Evolutionary conservation across 2,797 vertebrate species (phyloP).

Genomic region (Pteronotus mesoamericanus): DNA sequence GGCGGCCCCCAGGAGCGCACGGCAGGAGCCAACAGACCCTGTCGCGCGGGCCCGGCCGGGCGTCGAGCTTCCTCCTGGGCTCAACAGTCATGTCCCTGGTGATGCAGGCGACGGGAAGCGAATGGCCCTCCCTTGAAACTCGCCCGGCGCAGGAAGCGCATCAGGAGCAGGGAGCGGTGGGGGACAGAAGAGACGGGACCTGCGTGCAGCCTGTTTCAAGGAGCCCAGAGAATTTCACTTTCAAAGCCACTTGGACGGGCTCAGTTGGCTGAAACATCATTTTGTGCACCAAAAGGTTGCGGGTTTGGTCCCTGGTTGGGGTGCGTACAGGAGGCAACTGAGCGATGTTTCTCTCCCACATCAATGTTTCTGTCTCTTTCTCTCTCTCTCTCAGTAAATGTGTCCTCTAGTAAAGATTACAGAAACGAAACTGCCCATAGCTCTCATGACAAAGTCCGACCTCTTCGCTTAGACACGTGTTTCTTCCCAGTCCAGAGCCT

Average conservation of each 20-base stretch:
- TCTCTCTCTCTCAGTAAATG: no score
- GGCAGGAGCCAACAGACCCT: neutral
- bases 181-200: neutral
- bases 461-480: neutral
- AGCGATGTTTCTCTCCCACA: no score
- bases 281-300: no score
- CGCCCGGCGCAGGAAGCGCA: neutral
- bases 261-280: no score
- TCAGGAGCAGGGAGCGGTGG: neutral
- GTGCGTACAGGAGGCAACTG: no score
- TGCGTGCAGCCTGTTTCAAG: neutral
- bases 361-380: no score
- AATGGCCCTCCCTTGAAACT: neutral
- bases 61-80: neutral
- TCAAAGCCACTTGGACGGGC: neutral
- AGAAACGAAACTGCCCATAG: neutral
- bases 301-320: no score
- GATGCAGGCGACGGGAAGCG: neutral
- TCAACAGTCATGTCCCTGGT: neutral
- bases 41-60: neutral
- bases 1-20: neutral
- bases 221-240: neutral
- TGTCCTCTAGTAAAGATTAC: no score
- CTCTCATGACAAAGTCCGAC: neutral
- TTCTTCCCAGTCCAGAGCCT: neutral